A percentile compares a stretch with the other conserved stretches of the same genome.
Evolutionary conservation across 2,797 vertebrate species (phyloP).

Genomic region (Heterohyrax brucei): DNA sequence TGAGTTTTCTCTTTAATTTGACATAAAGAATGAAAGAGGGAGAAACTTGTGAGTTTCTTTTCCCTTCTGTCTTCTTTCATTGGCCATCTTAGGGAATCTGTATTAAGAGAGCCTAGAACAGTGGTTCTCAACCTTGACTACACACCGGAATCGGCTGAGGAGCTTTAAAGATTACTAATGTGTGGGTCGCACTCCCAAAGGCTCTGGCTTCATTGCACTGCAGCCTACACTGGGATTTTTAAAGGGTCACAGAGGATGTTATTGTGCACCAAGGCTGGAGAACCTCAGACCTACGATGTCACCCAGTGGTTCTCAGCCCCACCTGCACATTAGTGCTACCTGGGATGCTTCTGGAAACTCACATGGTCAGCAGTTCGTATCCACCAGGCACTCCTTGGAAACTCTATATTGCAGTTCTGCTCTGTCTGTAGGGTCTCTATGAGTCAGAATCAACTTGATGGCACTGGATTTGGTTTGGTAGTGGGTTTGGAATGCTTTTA

Average conservation of each 20-base stretch:
- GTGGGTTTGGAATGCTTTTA: background rate
- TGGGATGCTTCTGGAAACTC: no score
- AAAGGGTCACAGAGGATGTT: background rate
- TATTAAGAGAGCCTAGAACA: background rate
- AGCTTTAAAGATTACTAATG: background rate
- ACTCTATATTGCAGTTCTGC: no score
- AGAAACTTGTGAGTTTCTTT: background rate
- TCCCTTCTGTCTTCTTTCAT: background rate
- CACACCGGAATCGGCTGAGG: background rate
- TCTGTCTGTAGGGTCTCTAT: no score
- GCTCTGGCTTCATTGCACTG: constrained; percentile 22
- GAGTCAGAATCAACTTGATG: no score
- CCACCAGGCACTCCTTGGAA: no score
- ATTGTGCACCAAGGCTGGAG: background rate
- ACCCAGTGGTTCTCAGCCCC: background rate
- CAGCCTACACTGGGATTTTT: background rate
- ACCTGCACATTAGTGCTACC: background rate
- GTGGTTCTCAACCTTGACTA: constrained; percentile 8
- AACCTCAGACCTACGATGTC: constrained; percentile 10
- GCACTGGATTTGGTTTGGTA: no score
- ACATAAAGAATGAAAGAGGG: background rate
- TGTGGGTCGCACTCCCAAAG: background rate
- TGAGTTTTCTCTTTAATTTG: constrained; percentile 18
- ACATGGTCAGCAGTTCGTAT: no score
- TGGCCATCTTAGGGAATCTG: background rate